Percentiles rank a stretch among this genome's conserved stretches.
Conservation (phyloP, 2,888 invertebrate species). For the Lottia gigantea region DNA sequence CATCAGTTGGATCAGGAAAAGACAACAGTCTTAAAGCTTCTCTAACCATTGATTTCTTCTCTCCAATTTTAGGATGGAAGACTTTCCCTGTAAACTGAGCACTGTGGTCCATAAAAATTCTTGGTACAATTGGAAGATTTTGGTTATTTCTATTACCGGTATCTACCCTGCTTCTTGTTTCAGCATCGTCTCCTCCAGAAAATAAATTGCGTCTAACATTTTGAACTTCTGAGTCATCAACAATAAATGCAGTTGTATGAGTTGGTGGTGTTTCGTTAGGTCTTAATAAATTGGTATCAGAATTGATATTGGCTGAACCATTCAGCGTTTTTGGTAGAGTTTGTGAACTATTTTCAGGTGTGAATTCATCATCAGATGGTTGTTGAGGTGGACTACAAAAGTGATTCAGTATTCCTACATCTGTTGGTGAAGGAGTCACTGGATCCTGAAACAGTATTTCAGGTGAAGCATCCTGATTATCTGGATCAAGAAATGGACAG, state of each 20-base stretch:
- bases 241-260: not conserved
- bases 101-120: not conserved
- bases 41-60: not conserved
- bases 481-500: not conserved
- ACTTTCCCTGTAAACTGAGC: not conserved
- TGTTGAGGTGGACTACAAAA: not conserved
- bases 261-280: not conserved
- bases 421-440: not conserved
- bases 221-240: not conserved
- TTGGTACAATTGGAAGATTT: too few species aligned
- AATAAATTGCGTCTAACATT: not conserved
- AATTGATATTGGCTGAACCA: not conserved
- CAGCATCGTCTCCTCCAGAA: too few species aligned
- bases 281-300: not conserved
- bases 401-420: not conserved
- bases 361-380: not conserved
- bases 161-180: too few species aligned
- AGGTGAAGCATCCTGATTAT: not conserved
- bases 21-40: not conserved
- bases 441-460: not conserved
- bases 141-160: too few species aligned
- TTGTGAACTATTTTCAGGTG: not conserved
- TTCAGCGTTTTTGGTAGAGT: not conserved
- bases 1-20: not conserved
- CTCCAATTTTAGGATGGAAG: not conserved